Evolutionary conservation across 2,888 invertebrate species (phyloP), one percentile per base, ranked within the genome.

Genomic region (Lepidochitona cinerea): DNA sequence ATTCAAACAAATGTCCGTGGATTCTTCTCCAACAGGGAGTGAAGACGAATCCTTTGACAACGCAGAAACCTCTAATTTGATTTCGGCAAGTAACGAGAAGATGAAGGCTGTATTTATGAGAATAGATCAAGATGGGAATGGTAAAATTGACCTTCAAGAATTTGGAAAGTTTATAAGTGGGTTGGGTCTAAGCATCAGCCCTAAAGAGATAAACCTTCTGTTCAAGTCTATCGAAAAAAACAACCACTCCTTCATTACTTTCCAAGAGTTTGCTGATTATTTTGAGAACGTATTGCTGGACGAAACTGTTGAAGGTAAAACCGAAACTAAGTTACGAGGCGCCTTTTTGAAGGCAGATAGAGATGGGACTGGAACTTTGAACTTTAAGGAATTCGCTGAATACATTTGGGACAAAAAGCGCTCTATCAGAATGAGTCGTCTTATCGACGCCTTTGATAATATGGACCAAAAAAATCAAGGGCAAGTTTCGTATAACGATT

Each of bases 341-440:
- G 79, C 78, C 12, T 81, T 81, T 69, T 65, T 79, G 9, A 18
- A 59, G 9, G 81, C 81, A 23, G 81, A 81, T 53, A 32, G 74
- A 29, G 71, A 79, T 41, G 79, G 78, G 0, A 71, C 74, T 9
- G 79, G 79, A 1, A 72, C 70, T 12, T 35, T 81, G 1, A 74
- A 76, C 68, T 79, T 81, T 70, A 75, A 74, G 37, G 78, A 79
- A 70, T 79, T 78, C 71, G 72, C 77, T 12, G 78, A 79, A 64
- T 79, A 65, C 37, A 37, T 75, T 6, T 75, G 73, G 75, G 76
- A 73, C 26, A 74, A 73, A 33, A 70, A 73, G 26, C 41, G 73
- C 29, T 52, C 64, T 3, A 33, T 76, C 18, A 54, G 72, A 29
- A 41, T 79, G 37, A 37, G 49, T 14, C 64, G 71, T 29, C 66